These are phyloP conservation scores for Astropecten irregularis DNA, from an alignment of 53 echinoderm and acorn worm species.

Conservation along the genomic window DNA sequence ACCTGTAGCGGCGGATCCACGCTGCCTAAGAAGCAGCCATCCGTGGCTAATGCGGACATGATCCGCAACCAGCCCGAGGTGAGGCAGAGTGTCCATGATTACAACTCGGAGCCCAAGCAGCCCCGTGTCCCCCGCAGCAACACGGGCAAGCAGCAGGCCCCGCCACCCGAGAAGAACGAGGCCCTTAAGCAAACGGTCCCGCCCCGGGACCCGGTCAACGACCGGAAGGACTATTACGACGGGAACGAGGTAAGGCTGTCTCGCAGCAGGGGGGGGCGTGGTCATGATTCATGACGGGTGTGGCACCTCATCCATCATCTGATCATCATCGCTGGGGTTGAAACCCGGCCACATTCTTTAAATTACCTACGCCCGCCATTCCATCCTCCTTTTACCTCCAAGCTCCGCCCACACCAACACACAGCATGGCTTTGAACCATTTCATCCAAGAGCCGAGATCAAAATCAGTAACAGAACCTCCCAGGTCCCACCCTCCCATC, in stretches of 20 bases:
- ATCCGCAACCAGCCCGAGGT: slow-evolving; percentile 50
- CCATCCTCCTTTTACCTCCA: too few species aligned
- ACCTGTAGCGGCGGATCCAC: neutral
- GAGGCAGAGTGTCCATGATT: slow-evolving; percentile 39
- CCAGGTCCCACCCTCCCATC: too few species aligned
- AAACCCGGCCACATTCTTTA: too few species aligned
- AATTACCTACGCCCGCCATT: too few species aligned
- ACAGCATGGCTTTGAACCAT: too few species aligned
- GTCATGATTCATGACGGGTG: too few species aligned
- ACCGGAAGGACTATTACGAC: neutral
- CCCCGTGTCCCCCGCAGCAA: slow-evolving; percentile 30
- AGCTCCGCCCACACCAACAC: too few species aligned
- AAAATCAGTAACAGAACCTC: too few species aligned
- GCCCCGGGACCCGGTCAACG: neutral
- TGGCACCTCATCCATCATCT: too few species aligned
- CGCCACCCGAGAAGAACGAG: slow-evolving; percentile 4
- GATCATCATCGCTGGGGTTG: too few species aligned
- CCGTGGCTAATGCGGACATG: slow-evolving; percentile 29
- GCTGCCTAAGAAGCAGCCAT: slow-evolving; percentile 21
- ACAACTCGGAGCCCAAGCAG: slow-evolving; percentile 41
- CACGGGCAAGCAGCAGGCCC: slow-evolving; percentile 1
- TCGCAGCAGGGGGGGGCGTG: too few species aligned
- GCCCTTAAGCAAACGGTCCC: neutral
- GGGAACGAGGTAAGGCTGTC: slow-evolving; percentile 19
- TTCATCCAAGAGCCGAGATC: too few species aligned